Evolutionary conservation across 2,113 vertebrate species (phyloP).

Genomic region (Seriola aureovittata): DNA sequence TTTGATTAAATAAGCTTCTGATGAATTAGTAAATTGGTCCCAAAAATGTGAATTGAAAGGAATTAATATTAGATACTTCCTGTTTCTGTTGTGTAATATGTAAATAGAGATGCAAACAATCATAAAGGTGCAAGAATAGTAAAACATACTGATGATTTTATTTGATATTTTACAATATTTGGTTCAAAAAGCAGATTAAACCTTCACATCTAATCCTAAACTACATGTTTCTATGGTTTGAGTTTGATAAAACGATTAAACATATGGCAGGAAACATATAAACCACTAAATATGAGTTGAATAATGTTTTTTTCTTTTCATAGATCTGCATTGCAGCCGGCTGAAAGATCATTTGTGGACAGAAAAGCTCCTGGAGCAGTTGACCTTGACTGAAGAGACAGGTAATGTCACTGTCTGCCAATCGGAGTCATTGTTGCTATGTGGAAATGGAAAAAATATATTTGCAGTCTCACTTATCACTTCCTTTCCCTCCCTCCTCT

Average conservation of each 20-base stretch:
- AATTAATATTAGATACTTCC: background rate
- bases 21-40: background rate
- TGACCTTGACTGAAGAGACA: conserved; percentile 53
- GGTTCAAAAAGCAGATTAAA: background rate
- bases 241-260: background rate
- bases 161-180: background rate
- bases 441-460: background rate
- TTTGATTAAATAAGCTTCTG: background rate
- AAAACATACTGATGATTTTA: background rate
- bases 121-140: background rate
- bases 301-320: background rate
- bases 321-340: background rate
- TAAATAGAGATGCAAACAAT: background rate
- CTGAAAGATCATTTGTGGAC: background rate
- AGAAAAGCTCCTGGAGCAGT: conserved; percentile 10
- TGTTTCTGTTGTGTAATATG: background rate
- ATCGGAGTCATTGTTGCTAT: conserved; percentile 32
- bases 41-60: background rate
- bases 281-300: no score
- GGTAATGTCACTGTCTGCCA: conserved; percentile 31
- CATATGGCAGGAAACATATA: background rate
- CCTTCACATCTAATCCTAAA: background rate
- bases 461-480: background rate
- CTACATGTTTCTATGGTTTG: background rate
- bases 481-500: background rate